These are phyloP conservation scores for Trachelus troglodyta DNA, from an alignment of 2,888 invertebrate species.

Conservation along the genomic window DNA sequence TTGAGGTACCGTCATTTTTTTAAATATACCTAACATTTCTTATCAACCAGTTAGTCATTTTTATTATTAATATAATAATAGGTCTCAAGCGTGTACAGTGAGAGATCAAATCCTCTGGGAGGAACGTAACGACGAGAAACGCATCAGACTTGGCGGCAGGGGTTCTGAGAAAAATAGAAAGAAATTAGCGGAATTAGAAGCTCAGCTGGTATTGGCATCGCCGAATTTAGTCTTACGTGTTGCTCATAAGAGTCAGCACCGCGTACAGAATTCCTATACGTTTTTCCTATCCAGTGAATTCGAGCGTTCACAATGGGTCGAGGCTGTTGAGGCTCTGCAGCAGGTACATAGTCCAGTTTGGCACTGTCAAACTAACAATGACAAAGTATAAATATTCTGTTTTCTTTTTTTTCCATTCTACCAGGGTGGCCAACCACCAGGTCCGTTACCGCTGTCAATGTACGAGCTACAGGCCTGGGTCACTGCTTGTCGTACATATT, in stretches of 20 bases:
- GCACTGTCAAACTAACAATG: background rate
- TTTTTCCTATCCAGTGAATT: slow-evolving; percentile 95
- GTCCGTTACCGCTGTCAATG: slow-evolving; percentile 75
- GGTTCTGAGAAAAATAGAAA: slow-evolving; percentile 87
- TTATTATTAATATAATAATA: slow-evolving; percentile 24
- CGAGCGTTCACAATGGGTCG: slow-evolving; percentile 94
- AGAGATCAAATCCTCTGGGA: slow-evolving; percentile 87
- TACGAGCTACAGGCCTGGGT: slow-evolving; percentile 90
- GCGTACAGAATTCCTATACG: slow-evolving; percentile 73
- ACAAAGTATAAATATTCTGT: background rate
- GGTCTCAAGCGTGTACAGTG: slow-evolving; percentile 87
- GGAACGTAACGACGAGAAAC: slow-evolving; percentile 73
- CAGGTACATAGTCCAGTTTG: slow-evolving; percentile 66
- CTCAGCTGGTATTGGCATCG: slow-evolving; percentile 88
- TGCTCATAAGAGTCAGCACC: slow-evolving; percentile 76
- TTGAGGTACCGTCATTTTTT: slow-evolving; percentile 67
- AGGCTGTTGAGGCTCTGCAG: slow-evolving; percentile 85
- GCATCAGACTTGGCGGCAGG: slow-evolving; percentile 72
- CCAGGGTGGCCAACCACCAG: slow-evolving; percentile 68
- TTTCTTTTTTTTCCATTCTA: slow-evolving; percentile 10
- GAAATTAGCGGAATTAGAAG: slow-evolving; percentile 90
- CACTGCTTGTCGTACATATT: slow-evolving; percentile 86
- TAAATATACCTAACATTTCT: background rate
- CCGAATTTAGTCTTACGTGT: slow-evolving; percentile 89
- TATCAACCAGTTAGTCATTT: slow-evolving; percentile 5